Percentiles rank a stretch among this genome's conserved stretches.
These are phyloP conservation scores for Eulemur rufifrons DNA, from an alignment of 2,113 vertebrate genomes.

Conservation along the genomic window DNA sequence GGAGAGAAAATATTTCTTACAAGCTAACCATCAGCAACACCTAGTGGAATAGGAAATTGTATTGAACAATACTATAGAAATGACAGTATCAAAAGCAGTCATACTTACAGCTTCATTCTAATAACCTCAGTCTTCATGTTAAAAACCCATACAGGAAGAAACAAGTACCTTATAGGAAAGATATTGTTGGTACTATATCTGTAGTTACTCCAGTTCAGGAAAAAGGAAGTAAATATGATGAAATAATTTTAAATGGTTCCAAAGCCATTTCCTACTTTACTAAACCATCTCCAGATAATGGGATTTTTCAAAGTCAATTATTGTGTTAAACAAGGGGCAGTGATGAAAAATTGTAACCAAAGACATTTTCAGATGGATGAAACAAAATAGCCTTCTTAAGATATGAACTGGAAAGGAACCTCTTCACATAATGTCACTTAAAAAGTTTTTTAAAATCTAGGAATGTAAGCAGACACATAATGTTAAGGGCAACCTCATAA, in stretches of 20 bases:
- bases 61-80: slow-evolving; percentile 94
- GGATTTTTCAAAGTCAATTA: slow-evolving; percentile 91
- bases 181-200: slow-evolving; percentile 90
- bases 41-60: slow-evolving; percentile 92
- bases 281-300: slow-evolving; percentile 86
- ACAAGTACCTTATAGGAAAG: slow-evolving; percentile 90
- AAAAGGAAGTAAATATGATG: slow-evolving; percentile 86
- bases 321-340: slow-evolving; percentile 91
- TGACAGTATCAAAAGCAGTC: slow-evolving; percentile 88
- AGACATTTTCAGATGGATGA: slow-evolving; percentile 93
- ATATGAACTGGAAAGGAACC: slow-evolving; percentile 86
- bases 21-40: slow-evolving; percentile 93
- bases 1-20: slow-evolving; percentile 94
- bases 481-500: slow-evolving; percentile 94
- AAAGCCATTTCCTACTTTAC: slow-evolving; percentile 90
- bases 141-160: slow-evolving; percentile 87
- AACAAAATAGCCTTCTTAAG: slow-evolving; percentile 92
- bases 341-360: slow-evolving; percentile 94
- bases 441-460: slow-evolving; percentile 92
- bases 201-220: slow-evolving; percentile 89
- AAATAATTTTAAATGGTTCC: slow-evolving; percentile 87
- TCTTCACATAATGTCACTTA: background rate
- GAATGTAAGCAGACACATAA: slow-evolving; percentile 94
- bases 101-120: slow-evolving; percentile 86
- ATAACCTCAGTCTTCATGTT: slow-evolving; percentile 84